Evolutionary conservation across 2,888 invertebrate genomes (phyloP), one percentile per base, ranked within the genome.

Genomic region (Anoncus sp.): DNA sequence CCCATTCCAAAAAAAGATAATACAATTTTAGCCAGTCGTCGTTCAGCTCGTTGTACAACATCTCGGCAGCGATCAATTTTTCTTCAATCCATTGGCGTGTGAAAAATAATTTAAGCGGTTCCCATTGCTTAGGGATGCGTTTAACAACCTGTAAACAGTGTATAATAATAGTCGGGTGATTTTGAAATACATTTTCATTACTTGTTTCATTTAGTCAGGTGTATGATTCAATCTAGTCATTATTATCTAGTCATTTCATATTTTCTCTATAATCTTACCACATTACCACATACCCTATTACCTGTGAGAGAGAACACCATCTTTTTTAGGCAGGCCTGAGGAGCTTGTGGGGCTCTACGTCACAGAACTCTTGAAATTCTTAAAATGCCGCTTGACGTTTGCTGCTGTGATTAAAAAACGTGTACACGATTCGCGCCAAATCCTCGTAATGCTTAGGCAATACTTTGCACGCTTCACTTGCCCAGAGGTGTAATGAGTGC

Each of bases 301-400:
- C 49, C 80, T 63, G 77, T 18, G 40, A 14, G 12, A 59, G 59
- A 14, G 87, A 87, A 4, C 87, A 77, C 87, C 87, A 88, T 59
- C 85, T 79, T 9, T 87, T 87, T 60, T 85, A 85, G 43, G 83
- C 79, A 31, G 82, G 75, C 60, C 80, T 81, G 14, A 88, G 65
- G 24, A 87, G 76, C 84, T 86, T 86, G 57, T 86, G 86, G 1
- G 81, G 82, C 75, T 84, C 81, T 10, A 83, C 69, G 57, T 85
- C 55, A 22, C 83, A 82, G 78, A 85, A 85, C 20, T 62, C 70
- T 69, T 87, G 88, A 77, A 82, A 86, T 67, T 85, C 81, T 70
- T 79, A 77, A 60, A 85, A 82, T 27, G 84, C 80, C 7, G 53
- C 65, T 40, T 80, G 71, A 62, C 85, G 75, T 82, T 87, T 88